Conservation (phyloP, 2,797 vertebrate genomes). For the Tapera naevia region DNA sequence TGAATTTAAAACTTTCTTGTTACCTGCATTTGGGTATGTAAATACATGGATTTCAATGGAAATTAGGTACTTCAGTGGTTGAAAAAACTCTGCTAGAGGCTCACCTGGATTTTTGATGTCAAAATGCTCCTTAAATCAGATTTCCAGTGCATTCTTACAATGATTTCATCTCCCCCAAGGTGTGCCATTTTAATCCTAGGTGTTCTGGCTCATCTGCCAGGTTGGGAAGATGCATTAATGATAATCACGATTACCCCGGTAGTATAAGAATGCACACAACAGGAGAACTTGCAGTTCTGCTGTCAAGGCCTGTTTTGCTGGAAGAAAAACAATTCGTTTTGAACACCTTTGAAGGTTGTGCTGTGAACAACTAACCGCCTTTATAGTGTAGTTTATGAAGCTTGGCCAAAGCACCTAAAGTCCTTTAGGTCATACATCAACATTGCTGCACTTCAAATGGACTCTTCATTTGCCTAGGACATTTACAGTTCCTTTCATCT, state of each 20-base stretch:
- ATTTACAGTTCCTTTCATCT: slow-evolving; percentile 6
- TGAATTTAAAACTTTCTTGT: not conserved
- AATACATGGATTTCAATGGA: not conserved
- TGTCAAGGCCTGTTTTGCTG: slow-evolving; percentile 23
- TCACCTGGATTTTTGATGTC: not conserved
- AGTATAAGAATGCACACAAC: not conserved
- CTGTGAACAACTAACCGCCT: slow-evolving; percentile 7
- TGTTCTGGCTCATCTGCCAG: slow-evolving; percentile 12
- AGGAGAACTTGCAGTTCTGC: slow-evolving; percentile 21
- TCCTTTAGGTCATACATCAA: not conserved
- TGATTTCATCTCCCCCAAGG: not conserved
- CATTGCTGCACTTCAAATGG: slow-evolving; percentile 2
- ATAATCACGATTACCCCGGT: not conserved
- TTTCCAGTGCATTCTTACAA: not conserved
- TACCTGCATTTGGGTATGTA: not conserved
- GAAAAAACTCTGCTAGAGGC: not conserved
- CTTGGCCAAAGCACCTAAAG: slow-evolving; percentile 23
- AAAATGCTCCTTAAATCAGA: not conserved
- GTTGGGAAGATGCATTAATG: not conserved
- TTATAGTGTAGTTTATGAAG: slow-evolving; percentile 32
- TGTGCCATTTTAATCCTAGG: not conserved
- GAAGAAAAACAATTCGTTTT: not conserved
- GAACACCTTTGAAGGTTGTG: slow-evolving; percentile 42
- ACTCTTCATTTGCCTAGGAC: not conserved
- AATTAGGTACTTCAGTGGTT: not conserved